phyloP scores from a whole-genome alignment of 1,140 invertebrate species.

The Apis cerana region DNA sequence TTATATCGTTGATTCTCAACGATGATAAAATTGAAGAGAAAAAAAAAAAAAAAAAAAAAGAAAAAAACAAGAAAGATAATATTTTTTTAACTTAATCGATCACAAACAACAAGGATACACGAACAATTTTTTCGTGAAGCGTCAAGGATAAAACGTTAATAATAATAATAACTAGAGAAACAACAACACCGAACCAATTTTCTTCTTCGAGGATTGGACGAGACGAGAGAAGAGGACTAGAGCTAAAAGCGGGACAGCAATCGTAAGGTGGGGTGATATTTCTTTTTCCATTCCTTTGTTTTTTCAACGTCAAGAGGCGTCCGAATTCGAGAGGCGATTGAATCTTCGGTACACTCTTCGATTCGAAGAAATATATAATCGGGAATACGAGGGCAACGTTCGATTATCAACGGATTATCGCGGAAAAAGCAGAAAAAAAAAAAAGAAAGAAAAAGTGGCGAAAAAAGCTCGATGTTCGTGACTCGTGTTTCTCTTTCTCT shows the following conservation, averaged over 20 bases:
- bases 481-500: conserved; percentile 43
- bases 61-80: not conserved
- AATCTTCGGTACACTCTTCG: not conserved
- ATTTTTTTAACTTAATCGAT: conserved; percentile 40
- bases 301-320: not conserved
- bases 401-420: conserved; percentile 2
- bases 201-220: not conserved
- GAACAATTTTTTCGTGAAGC: conserved; percentile 8
- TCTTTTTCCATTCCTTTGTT: not conserved
- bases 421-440: not conserved
- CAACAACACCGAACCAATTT: conserved; percentile 7
- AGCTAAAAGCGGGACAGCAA: not conserved
- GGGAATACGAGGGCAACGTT: conserved; percentile 13
- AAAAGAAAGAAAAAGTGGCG: not conserved
- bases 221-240: not conserved
- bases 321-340: not conserved
- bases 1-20: conserved; percentile 15
- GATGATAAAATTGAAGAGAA: not conserved
- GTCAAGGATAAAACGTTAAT: conserved; percentile 27
- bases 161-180: not conserved
- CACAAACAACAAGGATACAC: conserved; percentile 6
- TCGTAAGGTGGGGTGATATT: not conserved
- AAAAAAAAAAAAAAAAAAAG: not conserved
- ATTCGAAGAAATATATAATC: not conserved
- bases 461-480: conserved; percentile 41